Evolutionary conservation across 2,888 invertebrate species (phyloP), one percentile per base, ranked within the genome.

Genomic region (Galerucella pusilla): DNA sequence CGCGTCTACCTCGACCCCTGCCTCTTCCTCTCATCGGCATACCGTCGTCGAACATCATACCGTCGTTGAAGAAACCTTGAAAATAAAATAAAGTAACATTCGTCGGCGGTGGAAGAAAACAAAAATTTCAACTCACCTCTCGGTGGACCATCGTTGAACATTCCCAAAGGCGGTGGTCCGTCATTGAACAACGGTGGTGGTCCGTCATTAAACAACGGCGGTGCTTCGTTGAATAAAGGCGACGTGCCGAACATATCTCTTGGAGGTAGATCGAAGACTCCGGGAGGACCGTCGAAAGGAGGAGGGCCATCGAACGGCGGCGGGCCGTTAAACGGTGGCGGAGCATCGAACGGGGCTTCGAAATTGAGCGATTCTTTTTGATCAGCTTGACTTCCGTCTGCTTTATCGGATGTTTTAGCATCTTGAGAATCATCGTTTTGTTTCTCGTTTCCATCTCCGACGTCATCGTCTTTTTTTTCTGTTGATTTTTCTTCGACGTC

Each of bases 281-380:
- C 68, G 1, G 75, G 76, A 14, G 78, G 79, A 10, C 74, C 74
- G n/a, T 78, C 78, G 60, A 77, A 65, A 10, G 66, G 65, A 9
- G 75, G 69, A 1, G 68, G 69, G 11, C 64, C 72, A 12, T 69
- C 68, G 10, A 69, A 73, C 25, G 54, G 61, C 2, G 65, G 65
- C n/a, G 61, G 61, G 10, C 14, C 14, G n/a, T 61, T n/a, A 28
- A 61, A 63, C 4, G 46, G 42, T 35, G 61, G 71, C 25, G 71
- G 64, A 49, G 28, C 69, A n/a, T 75, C 68, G 42, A 71, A 61
- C 16, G 74, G 72, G 45, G 69, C 64, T 65, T 65, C 64, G 16
- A 65, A 65, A 45, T 20, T 11, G 1, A 65, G 61, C 3, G 54
- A 45, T 45, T 45, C 69, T 59, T 68, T 14, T 5, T 4, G 52